Conservation (phyloP, 2,888 invertebrate species). For the Oscheius sp. region DNA sequence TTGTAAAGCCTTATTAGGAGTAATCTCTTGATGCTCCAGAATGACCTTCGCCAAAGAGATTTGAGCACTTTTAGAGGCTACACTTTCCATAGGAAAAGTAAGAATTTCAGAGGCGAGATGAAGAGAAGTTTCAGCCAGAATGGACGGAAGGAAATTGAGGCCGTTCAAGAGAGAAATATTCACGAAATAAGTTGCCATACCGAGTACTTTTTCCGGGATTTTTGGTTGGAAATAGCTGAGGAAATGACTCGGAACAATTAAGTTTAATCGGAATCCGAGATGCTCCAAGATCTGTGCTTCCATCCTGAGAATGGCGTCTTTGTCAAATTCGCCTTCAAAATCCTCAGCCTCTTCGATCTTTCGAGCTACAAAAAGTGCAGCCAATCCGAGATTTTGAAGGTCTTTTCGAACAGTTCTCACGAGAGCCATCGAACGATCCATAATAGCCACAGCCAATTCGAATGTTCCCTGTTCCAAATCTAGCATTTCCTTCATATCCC, state of each 20-base stretch:
- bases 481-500: not conserved
- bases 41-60: too few relatives aligned
- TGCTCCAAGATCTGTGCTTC: not conserved
- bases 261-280: not conserved
- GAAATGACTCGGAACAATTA: not conserved
- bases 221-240: not conserved
- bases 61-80: too few relatives aligned
- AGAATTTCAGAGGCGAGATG: too few relatives aligned
- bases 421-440: not conserved
- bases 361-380: not conserved
- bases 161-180: too few relatives aligned
- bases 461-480: constrained; percentile 3
- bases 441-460: not conserved
- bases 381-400: not conserved
- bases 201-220: too few relatives aligned
- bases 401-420: not conserved
- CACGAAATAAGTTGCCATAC: too few relatives aligned
- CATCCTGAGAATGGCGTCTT: not conserved
- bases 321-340: not conserved
- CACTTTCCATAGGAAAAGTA: too few relatives aligned
- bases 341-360: constrained; percentile 6
- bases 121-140: too few relatives aligned
- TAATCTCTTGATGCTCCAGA: too few relatives aligned
- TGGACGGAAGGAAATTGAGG: too few relatives aligned
- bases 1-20: too few relatives aligned